Conservation (phyloP, 2,113 vertebrate genomes). For the Pao palembangensis region DNA sequence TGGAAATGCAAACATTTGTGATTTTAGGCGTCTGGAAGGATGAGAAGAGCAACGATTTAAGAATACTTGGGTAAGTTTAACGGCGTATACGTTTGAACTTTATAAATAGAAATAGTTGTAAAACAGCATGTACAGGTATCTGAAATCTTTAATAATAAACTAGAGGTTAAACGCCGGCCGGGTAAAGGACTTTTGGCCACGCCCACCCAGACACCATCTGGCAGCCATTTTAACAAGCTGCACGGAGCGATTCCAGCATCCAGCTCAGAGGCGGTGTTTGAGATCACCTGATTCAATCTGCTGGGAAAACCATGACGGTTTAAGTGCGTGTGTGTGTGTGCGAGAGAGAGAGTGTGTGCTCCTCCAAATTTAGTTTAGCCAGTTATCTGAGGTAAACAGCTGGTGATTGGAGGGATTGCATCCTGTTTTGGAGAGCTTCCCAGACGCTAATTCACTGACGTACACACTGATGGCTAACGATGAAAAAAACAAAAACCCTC, state of each 20-base stretch:
- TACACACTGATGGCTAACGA: slow-evolving; percentile 1
- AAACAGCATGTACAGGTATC: no score
- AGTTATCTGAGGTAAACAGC: slow-evolving; percentile 67
- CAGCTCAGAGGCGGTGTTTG: no score
- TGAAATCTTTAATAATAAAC: no score
- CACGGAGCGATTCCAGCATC: background rate
- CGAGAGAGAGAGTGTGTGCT: slow-evolving; percentile 33
- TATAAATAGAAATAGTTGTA: no score
- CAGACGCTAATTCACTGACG: slow-evolving; percentile 23
- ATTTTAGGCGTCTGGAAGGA: no score
- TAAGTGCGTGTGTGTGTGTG: slow-evolving; percentile 21
- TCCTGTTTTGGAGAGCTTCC: slow-evolving; percentile 58
- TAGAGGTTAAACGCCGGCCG: no score
- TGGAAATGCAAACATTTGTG: no score
- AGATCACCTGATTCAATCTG: slow-evolving; percentile 39
- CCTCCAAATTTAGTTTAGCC: slow-evolving; percentile 35
- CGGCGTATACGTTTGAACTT: no score
- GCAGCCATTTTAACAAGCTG: background rate
- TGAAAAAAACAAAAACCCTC: slow-evolving; percentile 18
- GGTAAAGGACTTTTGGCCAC: no score
- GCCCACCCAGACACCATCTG: background rate
- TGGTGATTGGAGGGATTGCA: slow-evolving; percentile 55
- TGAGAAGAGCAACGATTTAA: no score
- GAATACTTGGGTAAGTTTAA: no score
- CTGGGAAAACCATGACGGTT: slow-evolving; percentile 7